phyloP scores from a whole-genome alignment of 2,888 invertebrate species.

The Gnatocerus cornutus region DNA sequence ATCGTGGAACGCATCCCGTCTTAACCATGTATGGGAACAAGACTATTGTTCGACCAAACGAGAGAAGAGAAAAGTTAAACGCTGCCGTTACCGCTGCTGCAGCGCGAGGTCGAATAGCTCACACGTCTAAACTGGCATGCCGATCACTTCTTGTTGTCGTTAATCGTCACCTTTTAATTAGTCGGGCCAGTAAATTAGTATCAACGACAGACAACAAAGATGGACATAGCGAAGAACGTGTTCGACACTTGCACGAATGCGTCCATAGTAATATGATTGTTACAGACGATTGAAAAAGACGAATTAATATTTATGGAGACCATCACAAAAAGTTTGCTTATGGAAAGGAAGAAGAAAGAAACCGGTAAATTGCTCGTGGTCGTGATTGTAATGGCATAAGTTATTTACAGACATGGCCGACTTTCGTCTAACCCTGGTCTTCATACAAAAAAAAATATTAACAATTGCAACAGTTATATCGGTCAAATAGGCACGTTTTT shows the following conservation, averaged over 20 bases:
- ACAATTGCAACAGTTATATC: not conserved
- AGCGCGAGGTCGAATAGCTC: conserved; percentile 66
- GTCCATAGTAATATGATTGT: conserved; percentile 1
- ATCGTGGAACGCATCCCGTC: conserved; percentile 47
- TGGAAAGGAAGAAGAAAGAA: conserved; percentile 3
- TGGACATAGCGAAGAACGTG: conserved; percentile 17
- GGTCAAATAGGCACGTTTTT: not conserved
- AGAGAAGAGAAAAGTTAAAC: conserved; percentile 41
- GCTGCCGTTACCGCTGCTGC: conserved; percentile 34
- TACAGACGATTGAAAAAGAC: not conserved
- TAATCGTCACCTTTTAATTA: conserved; percentile 73
- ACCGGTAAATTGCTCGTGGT: conserved; percentile 17
- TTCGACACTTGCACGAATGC: conserved; percentile 8
- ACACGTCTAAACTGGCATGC: conserved; percentile 68
- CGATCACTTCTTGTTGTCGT: conserved; percentile 71
- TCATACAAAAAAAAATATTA: not conserved
- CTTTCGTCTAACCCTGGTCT: not conserved
- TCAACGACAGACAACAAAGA: conserved; percentile 50
- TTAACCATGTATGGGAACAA: conserved; percentile 45
- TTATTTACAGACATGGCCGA: conserved; percentile 3
- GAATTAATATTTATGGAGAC: conserved; percentile 1
- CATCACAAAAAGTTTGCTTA: not conserved
- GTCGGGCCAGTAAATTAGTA: conserved; percentile 65
- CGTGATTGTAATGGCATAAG: conserved; percentile 5
- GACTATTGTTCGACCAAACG: conserved; percentile 44